phyloP scores from a whole-genome alignment of 1,140 invertebrate species.

The Neoseiulus cucumeris region DNA sequence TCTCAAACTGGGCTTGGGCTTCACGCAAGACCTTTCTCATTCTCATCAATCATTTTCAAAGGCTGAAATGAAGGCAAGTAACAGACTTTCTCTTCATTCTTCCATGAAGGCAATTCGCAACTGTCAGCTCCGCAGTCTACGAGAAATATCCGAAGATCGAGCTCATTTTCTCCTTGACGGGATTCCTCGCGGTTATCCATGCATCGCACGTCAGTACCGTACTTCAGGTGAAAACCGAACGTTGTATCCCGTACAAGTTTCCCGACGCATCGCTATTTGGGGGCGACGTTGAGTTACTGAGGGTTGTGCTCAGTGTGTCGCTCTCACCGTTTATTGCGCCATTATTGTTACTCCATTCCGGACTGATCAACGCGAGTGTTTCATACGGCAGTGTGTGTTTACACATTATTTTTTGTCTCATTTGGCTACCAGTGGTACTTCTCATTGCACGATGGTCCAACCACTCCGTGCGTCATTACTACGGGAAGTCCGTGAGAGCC shows the following conservation, averaged over 20 bases:
- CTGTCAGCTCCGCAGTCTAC: neutral
- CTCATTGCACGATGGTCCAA: neutral
- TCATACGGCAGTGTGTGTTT: neutral
- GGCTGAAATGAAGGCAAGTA: too few relatives aligned
- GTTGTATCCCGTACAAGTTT: neutral
- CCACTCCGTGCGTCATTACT: neutral
- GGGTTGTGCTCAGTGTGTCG: neutral
- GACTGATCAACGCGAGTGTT: neutral
- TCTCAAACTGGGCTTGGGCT: too few relatives aligned
- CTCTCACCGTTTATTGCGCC: neutral
- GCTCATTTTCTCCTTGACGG: neutral
- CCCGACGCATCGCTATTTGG: neutral
- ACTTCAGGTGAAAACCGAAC: neutral
- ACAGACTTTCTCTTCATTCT: too few relatives aligned
- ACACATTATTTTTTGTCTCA: neutral
- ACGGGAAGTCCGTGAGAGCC: neutral
- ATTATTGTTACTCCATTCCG: neutral
- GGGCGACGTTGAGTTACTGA: neutral
- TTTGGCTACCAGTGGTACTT: neutral
- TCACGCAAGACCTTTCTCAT: too few relatives aligned
- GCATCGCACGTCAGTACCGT: neutral
- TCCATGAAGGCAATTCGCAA: neutral
- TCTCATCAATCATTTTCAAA: too few relatives aligned
- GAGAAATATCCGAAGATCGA: conserved; percentile 3
- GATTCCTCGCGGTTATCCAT: conserved; percentile 1